Conservation (phyloP, 2,113 vertebrate genomes). For the Lates calcarifer region DNA sequence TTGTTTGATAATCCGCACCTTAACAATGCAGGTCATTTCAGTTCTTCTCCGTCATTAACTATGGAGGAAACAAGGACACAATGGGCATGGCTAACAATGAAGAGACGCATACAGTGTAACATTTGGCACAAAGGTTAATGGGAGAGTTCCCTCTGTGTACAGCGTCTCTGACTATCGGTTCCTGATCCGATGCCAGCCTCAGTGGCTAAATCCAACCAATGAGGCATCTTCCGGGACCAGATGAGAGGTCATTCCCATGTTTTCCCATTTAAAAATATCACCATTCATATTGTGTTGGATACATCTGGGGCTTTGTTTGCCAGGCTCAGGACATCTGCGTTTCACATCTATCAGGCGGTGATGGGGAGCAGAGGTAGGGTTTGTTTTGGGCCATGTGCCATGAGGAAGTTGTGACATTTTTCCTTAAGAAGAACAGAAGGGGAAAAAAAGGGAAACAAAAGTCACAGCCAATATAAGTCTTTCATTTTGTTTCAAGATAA, state of each 20-base stretch:
- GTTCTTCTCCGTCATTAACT: slow-evolving; percentile 60
- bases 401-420: slow-evolving; percentile 63
- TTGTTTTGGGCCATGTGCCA: slow-evolving; percentile 44
- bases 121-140: slow-evolving; percentile 48
- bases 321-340: slow-evolving; percentile 62
- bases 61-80: slow-evolving; percentile 76
- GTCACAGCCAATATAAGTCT: background rate
- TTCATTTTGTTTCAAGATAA: background rate
- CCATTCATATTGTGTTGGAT: slow-evolving; percentile 62
- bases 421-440: background rate
- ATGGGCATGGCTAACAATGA: slow-evolving; percentile 71
- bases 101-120: background rate
- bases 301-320: slow-evolving; percentile 77
- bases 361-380: slow-evolving; percentile 22
- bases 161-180: slow-evolving; percentile 20
- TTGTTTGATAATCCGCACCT: slow-evolving; percentile 17
- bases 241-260: slow-evolving; percentile 71
- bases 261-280: slow-evolving; percentile 73
- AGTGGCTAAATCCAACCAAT: slow-evolving; percentile 45
- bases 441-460: background rate
- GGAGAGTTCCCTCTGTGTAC: slow-evolving; percentile 38
- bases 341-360: slow-evolving; percentile 61
- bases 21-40: slow-evolving; percentile 55
- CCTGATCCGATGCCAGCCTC: slow-evolving; percentile 43
- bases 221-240: slow-evolving; percentile 49